Percentiles rank a stretch among this genome's conserved stretches.
Evolutionary conservation across 2,888 invertebrate species (phyloP).

Genomic region (Agrochola circellaris): DNA sequence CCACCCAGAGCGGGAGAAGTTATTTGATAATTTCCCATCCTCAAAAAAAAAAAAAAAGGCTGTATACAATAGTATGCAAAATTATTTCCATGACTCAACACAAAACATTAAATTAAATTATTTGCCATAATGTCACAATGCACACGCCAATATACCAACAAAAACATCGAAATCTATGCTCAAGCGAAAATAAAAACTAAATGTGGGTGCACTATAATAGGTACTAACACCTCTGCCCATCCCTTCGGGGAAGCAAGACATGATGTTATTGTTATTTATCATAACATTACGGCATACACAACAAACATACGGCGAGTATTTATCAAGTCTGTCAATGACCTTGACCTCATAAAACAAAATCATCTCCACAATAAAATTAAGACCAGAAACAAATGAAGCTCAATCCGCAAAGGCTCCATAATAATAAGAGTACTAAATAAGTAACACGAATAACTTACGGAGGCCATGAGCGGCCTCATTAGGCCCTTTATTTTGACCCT

Average conservation of each 20-base stretch:
- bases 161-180: no score
- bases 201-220: background rate
- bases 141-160: no score
- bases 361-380: constrained; percentile 63
- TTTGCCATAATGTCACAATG: no score
- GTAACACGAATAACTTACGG: constrained; percentile 68
- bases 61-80: no score
- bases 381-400: constrained; percentile 64
- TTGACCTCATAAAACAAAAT: constrained; percentile 34
- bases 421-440: constrained; percentile 70
- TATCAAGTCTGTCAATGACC: constrained; percentile 4
- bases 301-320: background rate
- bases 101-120: no score
- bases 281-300: background rate
- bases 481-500: constrained; percentile 74
- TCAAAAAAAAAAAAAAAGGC: no score
- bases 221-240: background rate
- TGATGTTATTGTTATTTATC: background rate
- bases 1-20: no score
- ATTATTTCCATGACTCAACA: no score
- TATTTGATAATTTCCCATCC: no score
- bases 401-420: constrained; percentile 59
- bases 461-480: constrained; percentile 71
- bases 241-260: background rate
- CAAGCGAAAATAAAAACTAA: background rate